Evolutionary conservation across 2,888 invertebrate species (phyloP).

Genomic region (Tenodera sinensis): DNA sequence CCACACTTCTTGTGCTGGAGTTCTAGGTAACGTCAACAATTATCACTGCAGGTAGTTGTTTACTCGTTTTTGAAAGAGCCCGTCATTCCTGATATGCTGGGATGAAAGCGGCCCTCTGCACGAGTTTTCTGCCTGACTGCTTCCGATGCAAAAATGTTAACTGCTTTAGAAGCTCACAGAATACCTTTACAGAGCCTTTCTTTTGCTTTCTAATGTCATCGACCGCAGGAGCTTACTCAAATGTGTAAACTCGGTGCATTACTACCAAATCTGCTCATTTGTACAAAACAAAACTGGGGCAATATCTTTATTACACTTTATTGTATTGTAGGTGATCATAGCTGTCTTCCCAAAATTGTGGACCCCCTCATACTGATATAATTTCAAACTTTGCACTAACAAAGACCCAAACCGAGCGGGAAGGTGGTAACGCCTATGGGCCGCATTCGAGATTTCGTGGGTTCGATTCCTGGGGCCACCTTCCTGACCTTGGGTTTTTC

Average conservation of each 20-base stretch:
- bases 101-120: not conserved
- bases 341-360: too few relatives aligned
- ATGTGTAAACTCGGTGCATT: not conserved
- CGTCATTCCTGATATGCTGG: not conserved
- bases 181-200: not conserved
- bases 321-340: too few relatives aligned
- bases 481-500: too few relatives aligned
- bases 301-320: too few relatives aligned
- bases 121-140: not conserved
- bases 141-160: not conserved
- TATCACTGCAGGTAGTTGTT: not conserved
- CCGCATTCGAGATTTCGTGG: too few relatives aligned
- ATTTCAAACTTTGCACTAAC: too few relatives aligned
- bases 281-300: too few relatives aligned
- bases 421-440: too few relatives aligned
- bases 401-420: too few relatives aligned
- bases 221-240: not conserved
- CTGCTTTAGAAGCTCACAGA: not conserved
- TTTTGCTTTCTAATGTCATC: not conserved
- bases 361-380: too few relatives aligned
- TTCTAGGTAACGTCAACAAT: not conserved
- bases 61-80: not conserved
- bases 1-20: not conserved
- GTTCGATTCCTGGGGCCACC: too few relatives aligned
- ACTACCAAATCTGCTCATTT: too few relatives aligned